Evolutionary conservation across 2,888 invertebrate genomes (phyloP), one percentile per base, ranked within the genome.

Genomic region (Teleiodes luculella): DNA sequence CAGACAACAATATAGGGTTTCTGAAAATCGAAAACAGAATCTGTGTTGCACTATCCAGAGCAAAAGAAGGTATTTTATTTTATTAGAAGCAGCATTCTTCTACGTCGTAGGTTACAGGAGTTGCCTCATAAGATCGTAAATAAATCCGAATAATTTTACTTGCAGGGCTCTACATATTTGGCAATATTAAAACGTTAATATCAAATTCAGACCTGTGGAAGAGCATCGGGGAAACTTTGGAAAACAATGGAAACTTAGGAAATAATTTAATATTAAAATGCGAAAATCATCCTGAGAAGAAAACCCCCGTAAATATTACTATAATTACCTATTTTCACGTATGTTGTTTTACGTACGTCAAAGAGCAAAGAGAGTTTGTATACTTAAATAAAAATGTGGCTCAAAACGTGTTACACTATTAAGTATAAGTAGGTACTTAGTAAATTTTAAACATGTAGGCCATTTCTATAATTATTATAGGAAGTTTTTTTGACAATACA

Each of bases 1-100:
- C 76, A 0, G 80, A 91, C 0, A 88, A 90, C 28, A 91, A 90
- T 49, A 93, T 95, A 62, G 95, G 95, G 3, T 96, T 95, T 78
- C 83, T 95, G 20, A 90, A 86, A 11, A 92, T 90, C 13, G 91
- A 92, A 55, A 95, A 95, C 78, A 89, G 95, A 51, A 91, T 95
- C 50, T 95, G 95, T 73, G 95, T 95, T 0, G 94, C 95, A 0
- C 78, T 96, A 41, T 95, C 96, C 0, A 86, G 96, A 64, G 96
- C 87, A 1, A 78, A 74, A 62, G 76, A 88, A 78, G 88, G 88
- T 86, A n/a, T n/a, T n/a, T n/a, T n/a, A n/a, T n/a, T n/a, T n/a
- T n/a, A n/a, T n/a, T n/a, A n/a, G n/a, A n/a, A n/a, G n/a, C n/a
- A n/a, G n/a, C n/a, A n/a, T n/a, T n/a, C n/a, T n/a, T n/a, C n/a